phyloP scores from a whole-genome alignment of 1,140 invertebrate genomes.

The Leptopilina clavipes region DNA sequence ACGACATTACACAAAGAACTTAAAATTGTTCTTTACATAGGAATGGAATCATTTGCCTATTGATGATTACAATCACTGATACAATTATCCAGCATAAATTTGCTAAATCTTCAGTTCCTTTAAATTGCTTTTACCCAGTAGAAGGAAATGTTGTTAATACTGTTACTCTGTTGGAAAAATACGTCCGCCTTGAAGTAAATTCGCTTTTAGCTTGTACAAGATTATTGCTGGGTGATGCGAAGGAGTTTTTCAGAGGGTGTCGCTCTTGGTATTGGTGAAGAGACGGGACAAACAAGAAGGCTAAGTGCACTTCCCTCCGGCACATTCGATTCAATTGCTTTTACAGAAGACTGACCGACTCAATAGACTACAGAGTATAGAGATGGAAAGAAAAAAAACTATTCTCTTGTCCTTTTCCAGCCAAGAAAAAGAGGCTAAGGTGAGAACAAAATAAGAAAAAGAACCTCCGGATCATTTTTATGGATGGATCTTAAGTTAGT shows the following conservation, averaged over 20 bases:
- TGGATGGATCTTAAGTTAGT: neutral
- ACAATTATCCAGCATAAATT: too few relatives aligned
- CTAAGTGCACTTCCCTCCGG: slow-evolving; percentile 60
- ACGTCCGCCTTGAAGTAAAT: slow-evolving; percentile 6
- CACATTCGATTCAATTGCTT: slow-evolving; percentile 65
- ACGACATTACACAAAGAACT: too few relatives aligned
- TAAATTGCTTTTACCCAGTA: neutral
- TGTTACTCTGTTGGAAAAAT: slow-evolving; percentile 11
- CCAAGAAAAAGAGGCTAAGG: neutral
- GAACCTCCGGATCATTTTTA: neutral
- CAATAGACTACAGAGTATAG: slow-evolving; percentile 35
- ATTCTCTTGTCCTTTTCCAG: neutral
- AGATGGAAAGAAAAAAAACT: neutral
- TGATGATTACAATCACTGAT: too few relatives aligned
- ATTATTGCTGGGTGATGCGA: slow-evolving; percentile 49
- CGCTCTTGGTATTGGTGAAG: slow-evolving; percentile 41
- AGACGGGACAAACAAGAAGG: slow-evolving; percentile 59
- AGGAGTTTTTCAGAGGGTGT: slow-evolving; percentile 40
- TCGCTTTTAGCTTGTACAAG: neutral
- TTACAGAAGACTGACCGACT: slow-evolving; percentile 49
- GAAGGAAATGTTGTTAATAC: neutral
- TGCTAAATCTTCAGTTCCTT: too few relatives aligned
- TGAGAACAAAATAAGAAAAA: neutral
- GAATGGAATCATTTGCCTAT: too few relatives aligned
- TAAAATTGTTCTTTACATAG: too few relatives aligned